Base-by-base conservation (phyloP, 2,797 vertebrate species). In the Protonibea diacanthus region DNA sequence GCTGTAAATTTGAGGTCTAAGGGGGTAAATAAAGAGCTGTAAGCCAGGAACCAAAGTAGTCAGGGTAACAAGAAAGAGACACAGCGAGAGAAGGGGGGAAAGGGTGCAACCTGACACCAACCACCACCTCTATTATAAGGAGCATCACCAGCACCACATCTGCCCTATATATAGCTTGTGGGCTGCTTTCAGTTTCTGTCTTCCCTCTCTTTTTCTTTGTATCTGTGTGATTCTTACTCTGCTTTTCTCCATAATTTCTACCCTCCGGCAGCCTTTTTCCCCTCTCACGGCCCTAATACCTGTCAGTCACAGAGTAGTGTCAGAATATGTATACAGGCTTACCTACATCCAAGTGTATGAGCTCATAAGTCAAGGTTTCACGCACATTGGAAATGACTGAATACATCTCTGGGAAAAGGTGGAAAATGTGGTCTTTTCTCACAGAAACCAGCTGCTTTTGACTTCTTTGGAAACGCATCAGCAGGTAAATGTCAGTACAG, bases 171-270 rank as follows among this genome's bases (percentile, higher is more conserved):
- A 86, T 88, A 90, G 81, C 76, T 81, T 71, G 82, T 82, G 81
- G 86, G 83, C 61, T 82, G 88, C 89, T 89, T 93, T 92, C 89
- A 75, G 84, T 93, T 94, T 89, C 82, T 78, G 79, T 91, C 87
- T 84, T 77, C 57, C 65, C 38, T 53, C 45, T 55, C 29, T 38
- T 38, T 78, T 63, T 86, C 67, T 85, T 78, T 88, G 45, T 67
- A 14, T 83, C 45, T 69, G 20, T 76, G 71, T 57, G 61, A 72
- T 71, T 71, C 74, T 68, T 56, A 21, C 55, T 74, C 45, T 21
- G 78, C 45, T 76, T 68, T 75, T 79, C 68, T 74, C 42, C 27
- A 48, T 3, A 38, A 29, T 38, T 49, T 56, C 25, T 59, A 47
- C 27, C 72, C 51, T 72, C 21, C 63, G 59, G 60, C 69, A 64